Base-by-base conservation (phyloP, 2,113 vertebrate species). In the Solea senegalensis region DNA sequence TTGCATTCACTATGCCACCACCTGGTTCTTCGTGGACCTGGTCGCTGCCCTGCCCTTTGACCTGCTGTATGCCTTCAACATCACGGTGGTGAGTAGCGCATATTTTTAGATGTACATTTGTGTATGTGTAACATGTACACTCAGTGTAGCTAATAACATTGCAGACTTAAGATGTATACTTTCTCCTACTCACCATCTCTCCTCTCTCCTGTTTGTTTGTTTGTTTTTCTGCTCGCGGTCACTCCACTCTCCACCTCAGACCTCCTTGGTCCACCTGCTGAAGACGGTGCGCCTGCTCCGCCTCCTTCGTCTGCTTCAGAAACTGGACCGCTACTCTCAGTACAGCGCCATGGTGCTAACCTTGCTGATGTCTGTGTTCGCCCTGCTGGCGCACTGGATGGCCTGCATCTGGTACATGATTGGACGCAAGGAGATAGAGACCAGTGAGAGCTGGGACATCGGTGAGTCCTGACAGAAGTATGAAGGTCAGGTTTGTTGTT, bases 371-470 rank as follows among this genome's bases (percentile, higher is more conserved):
- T 96, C 95, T 73, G 94, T 95, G 93, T 97, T 97, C 0, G 95
- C 95, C 1, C 93, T 97, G 77, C 92, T 97, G 75, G 96, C 95
- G 0, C 96, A 97, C 89, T 97, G 96, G 96, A 95, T 97, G 95
- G 95, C 96, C 57, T 97, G 96, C 75, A 92, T 97, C 89, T 97
- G 96, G 96, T 97, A 96, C 62, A 92, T 96, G 86, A 96, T 97
- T 16, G 96, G 96, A 58, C 94, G 93, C 80, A 88, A 84, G 55
- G 96, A 96, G 90, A 91, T 97, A 72, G 94, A 95, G 73, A 93
- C 86, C 74, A 92, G 94, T 21, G 88, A 91, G 54, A 94, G 88
- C 84, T 98, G 96, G 96, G 95, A 98, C 85, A 97, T 97, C 1
- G 96, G 97, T 98, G 92, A 96, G 95, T 80, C 49, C 58, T 34